phyloP scores from a whole-genome alignment of 2,113 vertebrate species.

The Prunella himalayana region DNA sequence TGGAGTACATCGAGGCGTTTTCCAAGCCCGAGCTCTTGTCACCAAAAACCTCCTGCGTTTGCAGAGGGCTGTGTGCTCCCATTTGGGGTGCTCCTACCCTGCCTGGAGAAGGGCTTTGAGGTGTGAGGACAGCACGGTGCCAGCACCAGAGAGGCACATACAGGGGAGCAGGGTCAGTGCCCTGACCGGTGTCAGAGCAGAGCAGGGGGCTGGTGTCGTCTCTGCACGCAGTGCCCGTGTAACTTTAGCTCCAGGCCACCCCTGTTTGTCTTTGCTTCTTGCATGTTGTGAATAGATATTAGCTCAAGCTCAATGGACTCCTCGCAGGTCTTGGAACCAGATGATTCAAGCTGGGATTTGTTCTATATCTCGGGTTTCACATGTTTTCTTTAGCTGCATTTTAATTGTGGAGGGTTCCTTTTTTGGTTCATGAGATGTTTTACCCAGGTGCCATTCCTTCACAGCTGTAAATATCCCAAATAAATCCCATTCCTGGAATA shows the following conservation, averaged over 20 bases:
- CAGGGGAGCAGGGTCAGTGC: fast-evolving
- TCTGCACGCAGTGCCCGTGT: fast-evolving
- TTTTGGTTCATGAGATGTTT: background rate
- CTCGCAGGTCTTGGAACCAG: slow-evolving; percentile 26
- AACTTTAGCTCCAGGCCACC: slow-evolving; percentile 30
- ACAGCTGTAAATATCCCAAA: background rate
- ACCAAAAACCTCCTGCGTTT: background rate
- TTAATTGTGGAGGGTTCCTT: slow-evolving; percentile 28
- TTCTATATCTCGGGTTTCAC: slow-evolving; percentile 46
- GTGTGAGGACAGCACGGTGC: background rate
- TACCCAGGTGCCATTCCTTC: background rate
- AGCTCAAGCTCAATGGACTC: slow-evolving; percentile 44
- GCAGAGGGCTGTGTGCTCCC: background rate
- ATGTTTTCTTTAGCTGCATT: slow-evolving; percentile 43
- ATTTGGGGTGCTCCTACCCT: background rate
- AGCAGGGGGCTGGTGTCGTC: background rate
- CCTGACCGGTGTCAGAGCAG: background rate
- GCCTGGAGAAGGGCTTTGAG: background rate
- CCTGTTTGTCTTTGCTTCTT: slow-evolving; percentile 37
- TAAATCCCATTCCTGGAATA: background rate
- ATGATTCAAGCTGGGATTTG: slow-evolving; percentile 63
- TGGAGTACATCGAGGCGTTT: fast-evolving
- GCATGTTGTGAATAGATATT: slow-evolving; percentile 61
- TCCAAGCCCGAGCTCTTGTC: background rate
- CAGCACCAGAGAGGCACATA: background rate